Evolutionary conservation across 2,113 vertebrate genomes (phyloP).

Genomic region (Dicrurus megarhynchus): DNA sequence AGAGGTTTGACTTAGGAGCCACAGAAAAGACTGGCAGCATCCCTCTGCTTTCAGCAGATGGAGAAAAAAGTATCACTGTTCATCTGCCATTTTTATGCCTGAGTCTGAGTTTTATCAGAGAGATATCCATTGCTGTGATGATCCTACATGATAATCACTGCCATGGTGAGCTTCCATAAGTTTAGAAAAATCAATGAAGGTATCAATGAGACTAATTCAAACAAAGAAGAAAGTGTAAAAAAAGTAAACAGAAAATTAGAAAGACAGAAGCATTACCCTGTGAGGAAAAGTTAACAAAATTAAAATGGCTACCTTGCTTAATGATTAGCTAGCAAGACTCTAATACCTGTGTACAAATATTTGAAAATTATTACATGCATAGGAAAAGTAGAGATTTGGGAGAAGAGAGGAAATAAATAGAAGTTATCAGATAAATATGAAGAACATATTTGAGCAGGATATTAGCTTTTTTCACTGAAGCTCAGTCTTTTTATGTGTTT

Average conservation of each 20-base stretch:
- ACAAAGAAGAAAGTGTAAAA: not conserved
- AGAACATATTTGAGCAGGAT: not conserved
- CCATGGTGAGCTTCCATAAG: not conserved
- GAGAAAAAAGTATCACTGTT: not conserved
- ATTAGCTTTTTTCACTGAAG: not conserved
- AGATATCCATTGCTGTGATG: not conserved
- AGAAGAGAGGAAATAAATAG: not conserved
- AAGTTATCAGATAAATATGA: not conserved
- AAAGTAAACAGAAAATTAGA: not conserved
- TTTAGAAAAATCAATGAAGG: not conserved
- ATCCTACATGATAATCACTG: not conserved
- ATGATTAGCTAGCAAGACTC: not conserved
- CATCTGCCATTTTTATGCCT: not conserved
- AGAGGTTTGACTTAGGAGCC: not conserved
- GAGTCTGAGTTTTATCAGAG: not conserved
- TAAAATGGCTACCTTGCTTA: not conserved
- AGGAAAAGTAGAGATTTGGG: not conserved
- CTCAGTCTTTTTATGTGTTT: not conserved
- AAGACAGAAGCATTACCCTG: not conserved
- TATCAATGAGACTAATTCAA: not conserved
- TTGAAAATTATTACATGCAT: not conserved
- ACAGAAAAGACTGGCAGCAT: not conserved
- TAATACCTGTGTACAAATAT: not conserved
- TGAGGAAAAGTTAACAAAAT: not conserved
- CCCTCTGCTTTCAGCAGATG: not conserved